A percentile compares a stretch with the other conserved stretches of the same genome.
phyloP scores from a whole-genome alignment of 2,888 invertebrate species.

The Drosophila helvetica region DNA sequence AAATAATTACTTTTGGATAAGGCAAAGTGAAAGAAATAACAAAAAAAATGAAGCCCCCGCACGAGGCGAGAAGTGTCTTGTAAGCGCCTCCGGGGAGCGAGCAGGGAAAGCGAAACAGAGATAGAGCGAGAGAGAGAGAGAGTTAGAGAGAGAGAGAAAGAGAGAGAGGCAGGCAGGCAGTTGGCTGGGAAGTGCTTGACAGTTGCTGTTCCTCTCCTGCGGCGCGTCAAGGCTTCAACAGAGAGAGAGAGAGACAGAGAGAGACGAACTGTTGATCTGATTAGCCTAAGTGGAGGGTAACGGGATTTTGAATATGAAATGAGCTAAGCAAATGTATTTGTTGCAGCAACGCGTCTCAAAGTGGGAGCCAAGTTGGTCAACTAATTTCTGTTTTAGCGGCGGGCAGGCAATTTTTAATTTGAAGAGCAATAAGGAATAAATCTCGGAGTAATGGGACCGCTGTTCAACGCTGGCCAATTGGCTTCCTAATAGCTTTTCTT shows the following conservation, averaged over 20 bases:
- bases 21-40: constrained; percentile 78
- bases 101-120: neutral
- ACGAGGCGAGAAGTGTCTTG: constrained; percentile 35
- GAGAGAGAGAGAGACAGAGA: constrained; percentile 2
- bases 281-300: constrained; percentile 25
- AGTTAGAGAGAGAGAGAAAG: neutral
- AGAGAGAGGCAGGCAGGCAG: neutral
- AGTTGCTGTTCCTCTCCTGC: constrained; percentile 17
- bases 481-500: neutral
- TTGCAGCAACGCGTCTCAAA: neutral
- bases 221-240: constrained; percentile 19
- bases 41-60: constrained; percentile 41
- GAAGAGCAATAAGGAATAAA: neutral
- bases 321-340: constrained; percentile 23
- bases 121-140: neutral
- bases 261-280: constrained; percentile 26
- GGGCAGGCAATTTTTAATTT: too few relatives aligned
- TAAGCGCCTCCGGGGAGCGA: neutral
- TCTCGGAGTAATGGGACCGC: too few relatives aligned
- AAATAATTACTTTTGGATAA: constrained; percentile 80
- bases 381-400: neutral
- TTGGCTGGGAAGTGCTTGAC: constrained; percentile 27
- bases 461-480: too few relatives aligned
- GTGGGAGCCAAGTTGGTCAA: neutral
- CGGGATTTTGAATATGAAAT: constrained; percentile 20